Evolutionary conservation across 30 jellyfish, hydroid and myxozoan species (phyloP).

Genomic region (Aurelia coerulea): DNA sequence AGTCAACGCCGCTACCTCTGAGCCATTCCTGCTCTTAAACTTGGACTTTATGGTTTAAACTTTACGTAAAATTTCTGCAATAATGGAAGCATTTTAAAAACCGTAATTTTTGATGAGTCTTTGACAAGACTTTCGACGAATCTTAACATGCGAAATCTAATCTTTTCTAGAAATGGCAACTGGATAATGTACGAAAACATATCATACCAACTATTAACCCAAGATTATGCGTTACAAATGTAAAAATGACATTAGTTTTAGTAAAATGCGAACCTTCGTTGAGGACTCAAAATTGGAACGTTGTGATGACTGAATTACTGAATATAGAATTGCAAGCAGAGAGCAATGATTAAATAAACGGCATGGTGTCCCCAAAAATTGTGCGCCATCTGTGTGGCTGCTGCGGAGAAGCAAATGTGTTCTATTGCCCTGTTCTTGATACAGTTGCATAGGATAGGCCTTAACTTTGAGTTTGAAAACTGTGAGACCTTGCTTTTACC

Average conservation of each 20-base stretch:
- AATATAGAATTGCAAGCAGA: constrained; percentile 63
- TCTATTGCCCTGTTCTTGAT: too few relatives aligned
- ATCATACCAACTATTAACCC: constrained; percentile 52
- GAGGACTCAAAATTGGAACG: constrained; percentile 52
- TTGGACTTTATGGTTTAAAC: too few relatives aligned
- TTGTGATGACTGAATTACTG: constrained; percentile 68
- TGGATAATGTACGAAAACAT: constrained; percentile 40
- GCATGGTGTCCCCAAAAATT: too few relatives aligned
- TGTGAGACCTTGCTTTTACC: too few relatives aligned
- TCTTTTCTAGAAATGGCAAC: constrained; percentile 66
- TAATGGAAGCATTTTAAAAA: too few relatives aligned
- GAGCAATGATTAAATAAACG: neutral
- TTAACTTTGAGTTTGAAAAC: too few relatives aligned
- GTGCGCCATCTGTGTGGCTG: too few relatives aligned
- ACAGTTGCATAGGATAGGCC: too few relatives aligned
- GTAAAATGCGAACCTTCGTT: constrained; percentile 26
- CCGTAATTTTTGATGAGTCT: neutral
- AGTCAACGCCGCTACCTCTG: too few relatives aligned
- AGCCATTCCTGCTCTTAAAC: too few relatives aligned
- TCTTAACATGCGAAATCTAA: neutral
- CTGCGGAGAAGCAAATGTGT: too few relatives aligned
- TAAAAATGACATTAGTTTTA: constrained; percentile 1
- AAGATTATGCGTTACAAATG: constrained; percentile 46
- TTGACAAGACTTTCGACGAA: neutral
- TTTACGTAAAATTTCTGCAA: too few relatives aligned